Evolutionary conservation across 2,888 invertebrate genomes (phyloP).

Genomic region (Nineta flava): DNA sequence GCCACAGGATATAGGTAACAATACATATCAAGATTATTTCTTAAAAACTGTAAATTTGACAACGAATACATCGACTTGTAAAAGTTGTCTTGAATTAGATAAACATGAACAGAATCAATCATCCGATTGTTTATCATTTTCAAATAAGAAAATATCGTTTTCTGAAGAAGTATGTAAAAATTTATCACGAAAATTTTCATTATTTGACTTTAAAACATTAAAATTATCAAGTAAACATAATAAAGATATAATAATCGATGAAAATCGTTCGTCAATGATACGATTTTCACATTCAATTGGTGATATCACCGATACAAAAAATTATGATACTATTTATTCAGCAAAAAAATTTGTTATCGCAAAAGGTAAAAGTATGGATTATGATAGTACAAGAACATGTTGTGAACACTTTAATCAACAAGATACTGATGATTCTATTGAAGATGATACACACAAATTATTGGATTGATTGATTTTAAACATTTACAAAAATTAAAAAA

Average conservation of each 20-base stretch:
- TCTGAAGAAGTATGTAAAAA: neutral
- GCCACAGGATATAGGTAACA: constrained; percentile 50
- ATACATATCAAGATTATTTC: constrained; percentile 17
- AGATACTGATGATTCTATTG: constrained; percentile 7
- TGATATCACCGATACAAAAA: constrained; percentile 24
- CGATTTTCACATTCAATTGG: constrained; percentile 27
- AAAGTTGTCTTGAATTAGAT: neutral
- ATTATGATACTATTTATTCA: constrained; percentile 38
- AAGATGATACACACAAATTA: constrained; percentile 12
- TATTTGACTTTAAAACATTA: constrained; percentile 2
- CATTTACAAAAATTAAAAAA: neutral
- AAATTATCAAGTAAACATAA: neutral
- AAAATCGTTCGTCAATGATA: constrained; percentile 1
- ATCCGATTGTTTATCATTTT: neutral
- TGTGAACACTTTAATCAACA: constrained; percentile 4
- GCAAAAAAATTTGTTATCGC: constrained; percentile 29
- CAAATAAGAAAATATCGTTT: neutral
- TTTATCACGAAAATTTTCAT: constrained; percentile 2
- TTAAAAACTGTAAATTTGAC: neutral
- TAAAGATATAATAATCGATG: neutral
- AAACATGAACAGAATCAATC: neutral
- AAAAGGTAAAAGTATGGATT: constrained; percentile 21
- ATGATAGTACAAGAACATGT: constrained; percentile 13
- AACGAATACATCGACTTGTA: constrained; percentile 3
- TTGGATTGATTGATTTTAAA: constrained; percentile 6